Evolutionary conservation across 2,113 vertebrate species (phyloP), one percentile per base, ranked within the genome.

Genomic region (Montifringilla adamsi): DNA sequence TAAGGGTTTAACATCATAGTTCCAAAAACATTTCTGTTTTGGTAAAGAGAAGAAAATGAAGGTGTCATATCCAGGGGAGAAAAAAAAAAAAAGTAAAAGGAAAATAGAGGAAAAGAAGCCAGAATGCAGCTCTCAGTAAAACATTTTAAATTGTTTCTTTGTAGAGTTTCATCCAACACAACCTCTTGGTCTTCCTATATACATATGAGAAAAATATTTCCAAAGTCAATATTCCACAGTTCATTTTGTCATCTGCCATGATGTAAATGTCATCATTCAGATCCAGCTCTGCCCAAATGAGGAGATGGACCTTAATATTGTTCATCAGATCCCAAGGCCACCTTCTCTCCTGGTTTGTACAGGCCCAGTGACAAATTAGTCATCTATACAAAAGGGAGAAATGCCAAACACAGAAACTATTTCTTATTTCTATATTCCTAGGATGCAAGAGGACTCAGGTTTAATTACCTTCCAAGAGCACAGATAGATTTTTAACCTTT

Each of bases 331-430:
- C 28, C 37, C 89, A 91, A 59, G 67, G 69, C 47, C 84, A 93
- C 64, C 66, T 91, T 89, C 90, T 56, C 46, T 94, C 37, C 35
- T 81, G 47, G 74, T 84, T 90, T 82, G 35, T 84, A 81, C 41
- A 41, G 82, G 55, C 67, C 58, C 63, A 90, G 50, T 85, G 79
- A 92, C 50, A 94, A 92, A 62, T 93, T 94, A 93, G 73, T 87
- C 67, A 91, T 92, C 90, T 92, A 85, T 33, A 95, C 68, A 88
- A 93, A 91, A 95, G 53, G 49, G 11, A 93, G n/a, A 94, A 92
- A 96, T 78, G 58, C 66, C 82, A 83, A 50, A 90, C 49, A 73
- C 30, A 91, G 69, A 91, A 94, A 93, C 63, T 83, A 95, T 82
- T 94, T 93, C 90, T 78, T 89, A 77, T 81, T 77, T 89, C 63